Base-by-base conservation (phyloP, 2,797 vertebrate species). In the Peromyscus nudipes region DNA sequence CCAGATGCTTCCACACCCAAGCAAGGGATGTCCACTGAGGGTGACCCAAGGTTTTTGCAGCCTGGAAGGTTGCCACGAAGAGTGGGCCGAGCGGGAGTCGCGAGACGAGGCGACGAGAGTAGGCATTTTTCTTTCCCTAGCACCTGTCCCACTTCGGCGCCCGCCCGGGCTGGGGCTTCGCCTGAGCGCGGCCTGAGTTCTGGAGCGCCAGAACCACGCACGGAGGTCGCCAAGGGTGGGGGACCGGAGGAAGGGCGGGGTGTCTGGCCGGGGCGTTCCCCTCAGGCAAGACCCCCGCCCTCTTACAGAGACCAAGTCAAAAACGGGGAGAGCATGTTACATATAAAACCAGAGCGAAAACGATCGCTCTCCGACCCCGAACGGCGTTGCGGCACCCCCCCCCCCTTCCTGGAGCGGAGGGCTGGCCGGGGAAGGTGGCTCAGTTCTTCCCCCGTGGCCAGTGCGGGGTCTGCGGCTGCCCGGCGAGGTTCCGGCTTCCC, bases 131-230 rank as follows among this genome's bases (percentile, higher is more conserved):
- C 92, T 92, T 97, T 96, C 86, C 80, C 94, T 95, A 97, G 98
- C 98, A 98, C 98, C 98, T 98, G 98, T 98, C 97, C 98, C 98
- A 98, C 88, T 97, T 97, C 23, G 40, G 96, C 94, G 76, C 94
- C 6, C 94, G 76, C 94, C 6, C 52, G 76, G 96, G 96, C 94
- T 81, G 92, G 95, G 95, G 96, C 87, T 97, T 96, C 69, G 92
- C 90, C 95, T 55, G 73, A 77, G 73, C 57, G 91, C 95, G 76
- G 95, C 96, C 93, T 95, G 49, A 34, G 84, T 94, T 80, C 92
- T 46, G 0, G 46, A 96, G 94, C 62, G 49, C 85, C 82, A 73
- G 95, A 96, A 94, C 79, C 93, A 40, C 77, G 75, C 94, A 92
- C 62, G 10, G 86, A 95, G 80, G 96, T 96, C 86, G 89, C 86